Conservation (phyloP, 2,113 vertebrate genomes). For the Psephotus haematonotus region DNA sequence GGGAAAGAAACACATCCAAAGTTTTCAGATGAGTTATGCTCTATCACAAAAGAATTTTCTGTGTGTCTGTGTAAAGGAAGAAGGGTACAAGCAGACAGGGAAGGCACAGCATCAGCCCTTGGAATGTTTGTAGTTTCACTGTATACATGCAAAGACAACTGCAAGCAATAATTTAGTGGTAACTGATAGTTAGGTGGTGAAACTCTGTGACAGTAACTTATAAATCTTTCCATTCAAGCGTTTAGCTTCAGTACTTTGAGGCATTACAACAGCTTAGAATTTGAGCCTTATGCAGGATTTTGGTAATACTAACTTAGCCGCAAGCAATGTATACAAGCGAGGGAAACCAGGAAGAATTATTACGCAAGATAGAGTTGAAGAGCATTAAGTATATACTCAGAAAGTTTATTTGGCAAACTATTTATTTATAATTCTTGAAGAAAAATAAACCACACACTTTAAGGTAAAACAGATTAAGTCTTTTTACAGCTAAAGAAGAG, state of each 20-base stretch:
- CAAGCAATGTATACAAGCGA: not conserved
- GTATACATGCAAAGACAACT: not conserved
- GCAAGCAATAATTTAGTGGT: not conserved
- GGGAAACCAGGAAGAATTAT: not conserved
- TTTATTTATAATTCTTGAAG: not conserved
- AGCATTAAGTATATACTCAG: not conserved
- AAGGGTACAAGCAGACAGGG: not conserved
- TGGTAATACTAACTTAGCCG: not conserved
- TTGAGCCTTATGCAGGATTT: not conserved
- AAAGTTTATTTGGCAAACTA: not conserved
- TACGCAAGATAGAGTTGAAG: not conserved
- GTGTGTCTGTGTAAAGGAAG: not conserved
- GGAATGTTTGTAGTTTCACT: not conserved
- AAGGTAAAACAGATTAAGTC: not conserved
- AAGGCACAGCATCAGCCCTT: not conserved
- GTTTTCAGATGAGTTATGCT: not conserved
- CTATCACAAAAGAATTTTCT: not conserved
- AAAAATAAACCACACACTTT: not conserved
- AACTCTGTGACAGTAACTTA: not conserved
- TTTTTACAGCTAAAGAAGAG: not conserved
- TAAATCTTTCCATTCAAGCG: not conserved
- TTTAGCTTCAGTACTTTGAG: not conserved
- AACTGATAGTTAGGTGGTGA: not conserved
- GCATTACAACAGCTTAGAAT: not conserved
- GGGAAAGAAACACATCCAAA: not conserved